Base-by-base conservation (phyloP, 2,113 vertebrate species). In the Sebastes schlegelii region DNA sequence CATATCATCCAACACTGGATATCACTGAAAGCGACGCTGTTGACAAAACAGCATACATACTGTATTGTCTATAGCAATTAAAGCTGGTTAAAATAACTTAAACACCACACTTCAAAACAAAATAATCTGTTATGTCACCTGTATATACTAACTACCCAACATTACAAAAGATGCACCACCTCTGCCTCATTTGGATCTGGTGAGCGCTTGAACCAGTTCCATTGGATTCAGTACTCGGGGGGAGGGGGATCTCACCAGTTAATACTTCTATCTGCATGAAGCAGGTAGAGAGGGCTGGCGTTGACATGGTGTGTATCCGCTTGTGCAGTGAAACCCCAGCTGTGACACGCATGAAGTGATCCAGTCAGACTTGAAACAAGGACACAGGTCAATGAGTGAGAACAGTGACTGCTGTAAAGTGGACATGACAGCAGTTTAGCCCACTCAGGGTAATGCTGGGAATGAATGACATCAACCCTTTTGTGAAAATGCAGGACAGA, bases 231-330 rank as follows among this genome's bases (percentile, higher is more conserved):
- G 52, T 61, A 74, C 57, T 68, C 13, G 2, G 34, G 65, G 40
- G 5, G 2, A 4, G 26, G 26, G 26, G 26, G 26, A 60, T 74
- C 80, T 81, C 34, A 49, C 69, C 61, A 54, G 83, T 49, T 85
- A 83, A 88, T 80, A 62, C 76, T 55, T 84, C 62, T 85, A 83
- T 88, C 87, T 85, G 21, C 65, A 81, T 77, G 74, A 55, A 65
- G 73, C 89, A 91, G 89, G 79, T 77, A 70, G 67, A n/a, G 45
- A 52, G 61, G 60, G 58, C 9, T 52, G 63, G 42, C 0, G 11
- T 60, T 43, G 12, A 46, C 74, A 69, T 74, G 68, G 40, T 69
- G 78, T 55, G 74, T 16, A 8, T 70, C 46, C 14, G 45, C 81
- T 71, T 48, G 60, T 80, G 74, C 42, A 46, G 63, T 42, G 64